Percentiles rank a stretch among this genome's conserved stretches.
These are phyloP conservation scores for Smittia aterrima DNA, from an alignment of 2,888 invertebrate genomes.

Conservation along the genomic window DNA sequence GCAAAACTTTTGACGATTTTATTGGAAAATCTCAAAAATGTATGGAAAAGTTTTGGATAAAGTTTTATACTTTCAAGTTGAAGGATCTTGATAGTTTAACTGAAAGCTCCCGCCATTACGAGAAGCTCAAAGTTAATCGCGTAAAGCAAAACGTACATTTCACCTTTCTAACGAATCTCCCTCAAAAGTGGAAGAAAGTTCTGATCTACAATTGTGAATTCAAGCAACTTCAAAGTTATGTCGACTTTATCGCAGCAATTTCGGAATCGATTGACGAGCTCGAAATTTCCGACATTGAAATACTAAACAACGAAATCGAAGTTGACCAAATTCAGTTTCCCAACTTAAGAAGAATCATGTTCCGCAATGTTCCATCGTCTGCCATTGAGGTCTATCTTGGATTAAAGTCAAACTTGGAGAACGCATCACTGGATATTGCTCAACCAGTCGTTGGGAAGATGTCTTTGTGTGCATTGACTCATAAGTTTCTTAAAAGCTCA, in stretches of 20 bases:
- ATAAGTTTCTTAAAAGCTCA: neutral
- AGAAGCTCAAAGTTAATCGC: conserved; percentile 23
- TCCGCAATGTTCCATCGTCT: conserved; percentile 25
- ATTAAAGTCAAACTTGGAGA: neutral
- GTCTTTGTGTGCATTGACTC: neutral
- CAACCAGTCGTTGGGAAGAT: neutral
- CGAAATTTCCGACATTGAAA: conserved; percentile 17
- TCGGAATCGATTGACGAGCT: neutral
- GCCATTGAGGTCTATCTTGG: neutral
- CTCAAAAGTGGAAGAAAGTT: neutral
- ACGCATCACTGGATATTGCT: neutral
- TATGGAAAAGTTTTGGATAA: conserved; percentile 26
- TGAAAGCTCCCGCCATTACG: neutral
- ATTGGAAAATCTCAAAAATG: neutral
- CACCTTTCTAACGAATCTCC: neutral
- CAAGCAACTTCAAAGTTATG: neutral
- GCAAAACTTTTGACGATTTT: neutral
- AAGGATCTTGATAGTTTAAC: conserved; percentile 1
- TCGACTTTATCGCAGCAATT: neutral
- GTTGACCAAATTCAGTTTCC: neutral
- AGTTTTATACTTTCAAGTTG: conserved; percentile 30
- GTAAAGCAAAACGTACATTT: neutral
- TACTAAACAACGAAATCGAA: neutral
- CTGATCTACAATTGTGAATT: conserved; percentile 32
- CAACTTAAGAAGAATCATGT: conserved; percentile 13